phyloP scores from a whole-genome alignment of 2,888 invertebrate genomes.

The Oxytorus armatus region DNA sequence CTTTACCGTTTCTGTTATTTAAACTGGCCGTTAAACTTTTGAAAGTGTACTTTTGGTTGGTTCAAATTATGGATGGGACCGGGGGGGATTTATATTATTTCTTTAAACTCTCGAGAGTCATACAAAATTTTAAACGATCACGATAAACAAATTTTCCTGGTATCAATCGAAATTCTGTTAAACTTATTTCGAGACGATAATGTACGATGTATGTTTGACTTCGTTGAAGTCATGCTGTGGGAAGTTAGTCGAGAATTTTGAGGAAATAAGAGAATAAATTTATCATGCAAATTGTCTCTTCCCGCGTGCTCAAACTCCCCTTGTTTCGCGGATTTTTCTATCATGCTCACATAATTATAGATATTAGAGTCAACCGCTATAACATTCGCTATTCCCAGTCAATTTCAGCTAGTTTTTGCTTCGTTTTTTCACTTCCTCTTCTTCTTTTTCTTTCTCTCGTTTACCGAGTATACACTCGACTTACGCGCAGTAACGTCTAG shows the following conservation, averaged over 20 bases:
- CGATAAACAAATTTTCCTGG: neutral
- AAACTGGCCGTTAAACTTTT: slow-evolving; percentile 66
- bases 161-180: slow-evolving; percentile 23
- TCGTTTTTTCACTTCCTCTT: neutral
- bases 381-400: slow-evolving; percentile 20
- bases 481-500: slow-evolving; percentile 21
- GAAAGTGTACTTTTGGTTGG: slow-evolving; percentile 10
- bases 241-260: neutral
- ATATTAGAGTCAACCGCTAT: neutral
- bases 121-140: neutral
- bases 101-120: neutral
- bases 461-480: slow-evolving; percentile 2
- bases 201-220: slow-evolving; percentile 11
- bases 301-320: neutral
- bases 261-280: slow-evolving; percentile 8
- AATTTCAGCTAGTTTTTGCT: slow-evolving; percentile 23
- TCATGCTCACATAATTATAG: neutral
- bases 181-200: slow-evolving; percentile 5
- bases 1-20: too few relatives aligned
- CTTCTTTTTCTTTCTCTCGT: slow-evolving; percentile 8
- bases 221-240: neutral
- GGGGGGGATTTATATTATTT: neutral
- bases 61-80: neutral
- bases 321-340: neutral
- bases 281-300: slow-evolving; percentile 9